These are phyloP conservation scores for Diarsia dahlii DNA, from an alignment of 2,888 invertebrate species.

Conservation along the genomic window DNA sequence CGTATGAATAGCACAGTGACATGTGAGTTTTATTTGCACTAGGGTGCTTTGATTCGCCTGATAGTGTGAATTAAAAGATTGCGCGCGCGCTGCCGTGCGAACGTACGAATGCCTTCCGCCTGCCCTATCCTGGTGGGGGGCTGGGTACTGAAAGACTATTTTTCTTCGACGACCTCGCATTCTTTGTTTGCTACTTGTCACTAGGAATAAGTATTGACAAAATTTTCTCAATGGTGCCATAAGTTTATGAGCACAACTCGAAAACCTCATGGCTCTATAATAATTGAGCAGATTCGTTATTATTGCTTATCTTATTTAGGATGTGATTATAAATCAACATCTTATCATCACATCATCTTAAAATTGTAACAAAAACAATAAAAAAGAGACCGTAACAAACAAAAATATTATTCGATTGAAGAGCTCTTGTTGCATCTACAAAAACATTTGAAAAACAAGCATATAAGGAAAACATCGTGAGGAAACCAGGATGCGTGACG, in stretches of 20 bases:
- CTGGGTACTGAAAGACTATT: slow-evolving; percentile 45
- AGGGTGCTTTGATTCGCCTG: slow-evolving; percentile 74
- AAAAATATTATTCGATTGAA: neutral
- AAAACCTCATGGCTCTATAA: neutral
- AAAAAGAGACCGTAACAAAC: neutral
- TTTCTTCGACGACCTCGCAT: slow-evolving; percentile 44
- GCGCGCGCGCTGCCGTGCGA: slow-evolving; percentile 70
- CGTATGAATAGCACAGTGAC: slow-evolving; percentile 48
- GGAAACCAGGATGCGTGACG: no score
- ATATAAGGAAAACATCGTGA: neutral
- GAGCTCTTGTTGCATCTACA: neutral
- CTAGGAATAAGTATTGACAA: slow-evolving; percentile 3
- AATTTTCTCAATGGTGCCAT: neutral
- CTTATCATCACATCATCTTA: neutral
- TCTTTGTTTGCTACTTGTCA: slow-evolving; percentile 34
- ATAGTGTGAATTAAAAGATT: slow-evolving; percentile 82
- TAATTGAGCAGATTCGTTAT: neutral
- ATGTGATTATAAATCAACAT: neutral
- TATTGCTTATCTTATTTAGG: neutral
- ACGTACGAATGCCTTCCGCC: slow-evolving; percentile 72
- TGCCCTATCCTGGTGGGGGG: slow-evolving; percentile 61
- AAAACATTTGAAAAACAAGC: neutral
- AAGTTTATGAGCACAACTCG: neutral
- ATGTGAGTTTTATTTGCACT: slow-evolving; percentile 65
- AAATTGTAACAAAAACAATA: neutral